Base-by-base conservation (phyloP, 2,113 vertebrate genomes). In the Elachura formosa region DNA sequence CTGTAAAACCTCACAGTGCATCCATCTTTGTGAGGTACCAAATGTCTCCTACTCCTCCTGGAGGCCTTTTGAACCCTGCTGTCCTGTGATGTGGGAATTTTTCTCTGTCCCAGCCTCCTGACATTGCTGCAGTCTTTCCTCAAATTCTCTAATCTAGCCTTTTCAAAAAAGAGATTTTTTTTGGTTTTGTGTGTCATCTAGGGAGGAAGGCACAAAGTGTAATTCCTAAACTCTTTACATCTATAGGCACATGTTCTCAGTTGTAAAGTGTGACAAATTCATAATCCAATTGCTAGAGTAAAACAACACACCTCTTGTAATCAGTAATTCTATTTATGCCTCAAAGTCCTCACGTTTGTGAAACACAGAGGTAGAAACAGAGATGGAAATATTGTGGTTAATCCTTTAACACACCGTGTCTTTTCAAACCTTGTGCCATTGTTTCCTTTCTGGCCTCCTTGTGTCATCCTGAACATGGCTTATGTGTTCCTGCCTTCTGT, bases 371-470 rank as follows among this genome's bases (percentile, higher is more conserved):
- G 36, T 75, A 31, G 58, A 87, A 90, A 34, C 0, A 11, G 45
- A 52, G 31, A 34, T 7, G 26, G 79, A 75, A 84, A 75, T 76
- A 26, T 0, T 16, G 20, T 79, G 38, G 8, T 28, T 18, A 73
- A 45, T 58, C 56, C 81, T 58, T 94, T 69, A 75, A 29, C 33
- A 34, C 36, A 36, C 25, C 5, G 4, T 2, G 4, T 77, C 52
- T 55, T 51, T 49, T 84, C 14, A 29, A 25, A 81, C 52, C 10
- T n/a, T 48, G 46, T 69, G 82, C 36, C 38, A 3, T 38, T 40
- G 11, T 58, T 90, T 95, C 38, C 25, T 14, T 69, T 31, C 76
- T 90, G 76, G 52, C 83, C 76, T 95, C 88, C 51, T 93, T 94
- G 75, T 84, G 81, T 89, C 93, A 79, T 56, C 83, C 64, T 43